These are phyloP conservation scores for Felis catus DNA, from an alignment of 2,113 vertebrate species.

Conservation along the genomic window F.catus_Fca126_mat1.0 CM031415.1:63466001-63466500, in stretches of 20 bases:
- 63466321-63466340: not conserved
- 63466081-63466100: not conserved
- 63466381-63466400: not conserved
- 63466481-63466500: too few relatives aligned
- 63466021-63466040: not conserved
- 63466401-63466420: not conserved
- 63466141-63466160: not conserved
- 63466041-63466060: not conserved
- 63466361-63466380: not conserved
- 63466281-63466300: not conserved
- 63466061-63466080: not conserved
- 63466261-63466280: not conserved
- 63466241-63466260: not conserved
- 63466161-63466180: not conserved
- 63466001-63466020: not conserved
- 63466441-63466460: too few relatives aligned
- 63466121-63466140: not conserved
- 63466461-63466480: too few relatives aligned
- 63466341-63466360: not conserved
- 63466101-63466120: not conserved
- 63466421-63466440: too few relatives aligned
- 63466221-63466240: not conserved
- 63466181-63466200: not conserved
- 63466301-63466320: conserved; percentile 12
- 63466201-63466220: not conserved